Base-by-base conservation (phyloP, 2,797 vertebrate genomes). In the Pitangus sulphuratus region DNA sequence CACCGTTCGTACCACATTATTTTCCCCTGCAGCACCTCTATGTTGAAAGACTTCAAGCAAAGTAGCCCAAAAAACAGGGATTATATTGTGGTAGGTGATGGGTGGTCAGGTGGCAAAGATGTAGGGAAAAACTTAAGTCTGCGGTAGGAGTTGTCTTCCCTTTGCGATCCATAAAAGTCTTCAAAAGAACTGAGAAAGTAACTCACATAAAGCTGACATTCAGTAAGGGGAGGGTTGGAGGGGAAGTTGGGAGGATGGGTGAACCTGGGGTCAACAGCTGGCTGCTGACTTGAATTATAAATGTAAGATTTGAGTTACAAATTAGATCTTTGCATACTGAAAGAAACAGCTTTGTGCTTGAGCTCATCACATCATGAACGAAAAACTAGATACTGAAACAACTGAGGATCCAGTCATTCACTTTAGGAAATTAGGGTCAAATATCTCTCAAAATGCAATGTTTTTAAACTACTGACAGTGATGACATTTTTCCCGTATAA, bases 181-280 rank as follows among this genome's bases (percentile, higher is more conserved):
- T 62, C 18, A 37, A 17, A 85, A 77, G 19, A 83, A 15, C 47
- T 33, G 30, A 39, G 37, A 53, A 51, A 70, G 33, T 56, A 6
- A 21, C 5, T 80, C 1, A 0, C 4, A 6, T 54, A 39, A 62
- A 83, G 31, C 44, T 89, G 66, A 51, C n/a, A 26, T 53, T 35
- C 3, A 24, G 0, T 45, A 19, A 14, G 64, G 51, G 28, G 28
- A 19, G 30, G 7, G n/a, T 31, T 40, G 22, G 30, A 3, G 11
- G 9, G 5, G 19, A 18, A 9, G 7, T 3, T 18, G 9, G 3
- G 4, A 48, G 15, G 5, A 2, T 3, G 14, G 5, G 7, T 42
- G 39, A 48, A 13, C 19, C 25, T 64, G 47, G 25, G 39, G 19
- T 86, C 39, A 18, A 1, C 37, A 33, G 16, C 35, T 71, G 11